Percentiles rank a stretch among this genome's conserved stretches.
phyloP scores from a whole-genome alignment of 30 jellyfish, hydroid and myxozoan genomes.

The Sanderia malayensis region DNA sequence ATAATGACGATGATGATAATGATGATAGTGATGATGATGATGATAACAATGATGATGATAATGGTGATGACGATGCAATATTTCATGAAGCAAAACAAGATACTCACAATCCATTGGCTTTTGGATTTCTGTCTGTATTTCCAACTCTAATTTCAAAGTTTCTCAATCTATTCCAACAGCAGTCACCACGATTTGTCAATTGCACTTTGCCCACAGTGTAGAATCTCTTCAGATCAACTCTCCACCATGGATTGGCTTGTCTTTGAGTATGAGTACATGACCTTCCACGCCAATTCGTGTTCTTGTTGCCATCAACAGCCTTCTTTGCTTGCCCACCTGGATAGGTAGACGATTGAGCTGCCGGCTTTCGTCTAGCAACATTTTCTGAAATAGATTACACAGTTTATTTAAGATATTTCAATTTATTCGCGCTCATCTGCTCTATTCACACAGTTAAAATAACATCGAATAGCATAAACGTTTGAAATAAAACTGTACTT shows the following conservation, averaged over 20 bases:
- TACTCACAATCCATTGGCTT: slow-evolving; percentile 37
- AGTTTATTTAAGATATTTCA: too few species aligned
- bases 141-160: slow-evolving; percentile 60
- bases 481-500: too few species aligned
- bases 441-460: too few species aligned
- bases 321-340: slow-evolving; percentile 44
- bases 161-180: slow-evolving; percentile 59
- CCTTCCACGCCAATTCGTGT: slow-evolving; percentile 46
- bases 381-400: slow-evolving; percentile 43
- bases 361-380: slow-evolving; percentile 55
- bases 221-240: slow-evolving; percentile 49
- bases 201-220: slow-evolving; percentile 57
- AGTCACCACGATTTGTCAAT: slow-evolving; percentile 55
- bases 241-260: slow-evolving; percentile 66
- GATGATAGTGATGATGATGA: too few species aligned
- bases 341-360: slow-evolving; percentile 41
- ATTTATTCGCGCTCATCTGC: too few species aligned
- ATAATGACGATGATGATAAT: too few species aligned
- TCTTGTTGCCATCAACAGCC: slow-evolving; percentile 61
- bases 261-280: slow-evolving; percentile 57
- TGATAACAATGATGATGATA: too few species aligned
- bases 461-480: too few species aligned
- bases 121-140: slow-evolving; percentile 52
- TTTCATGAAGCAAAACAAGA: neutral
- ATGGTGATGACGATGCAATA: too few species aligned